phyloP scores from a whole-genome alignment of 1,140 invertebrate species.

The Vanessa tameamea region DNA sequence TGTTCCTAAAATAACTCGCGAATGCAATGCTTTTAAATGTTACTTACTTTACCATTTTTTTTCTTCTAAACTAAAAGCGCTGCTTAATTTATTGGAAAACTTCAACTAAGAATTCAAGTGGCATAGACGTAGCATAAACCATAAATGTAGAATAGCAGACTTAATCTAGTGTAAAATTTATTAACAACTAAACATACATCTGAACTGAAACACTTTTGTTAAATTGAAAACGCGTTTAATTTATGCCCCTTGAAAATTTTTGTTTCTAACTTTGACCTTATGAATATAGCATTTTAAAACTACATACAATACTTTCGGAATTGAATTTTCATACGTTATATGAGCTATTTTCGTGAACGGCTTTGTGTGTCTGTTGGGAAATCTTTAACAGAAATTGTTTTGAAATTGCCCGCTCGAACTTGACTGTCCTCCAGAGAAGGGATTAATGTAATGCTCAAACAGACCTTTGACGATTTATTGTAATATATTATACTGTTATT shows the following conservation, averaged over 20 bases:
- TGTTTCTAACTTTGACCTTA: neutral
- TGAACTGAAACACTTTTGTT: no score
- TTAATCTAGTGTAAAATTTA: no score
- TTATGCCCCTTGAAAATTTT: neutral
- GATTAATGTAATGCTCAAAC: conserved; percentile 39
- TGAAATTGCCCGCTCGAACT: conserved; percentile 61
- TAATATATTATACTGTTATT: conserved; percentile 9
- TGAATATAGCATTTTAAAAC: neutral
- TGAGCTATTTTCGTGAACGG: conserved; percentile 44
- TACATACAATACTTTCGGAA: conserved; percentile 26
- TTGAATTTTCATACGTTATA: conserved; percentile 42
- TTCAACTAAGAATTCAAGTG: no score
- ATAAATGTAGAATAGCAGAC: no score
- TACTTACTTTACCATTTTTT: no score
- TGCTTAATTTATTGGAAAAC: no score
- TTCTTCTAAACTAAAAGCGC: no score
- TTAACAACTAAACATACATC: no score
- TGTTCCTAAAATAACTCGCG: no score
- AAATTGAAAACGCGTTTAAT: no score
- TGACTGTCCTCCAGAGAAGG: conserved; percentile 43
- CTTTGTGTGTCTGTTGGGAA: conserved; percentile 52
- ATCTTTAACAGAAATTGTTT: conserved; percentile 65
- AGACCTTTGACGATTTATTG: conserved; percentile 32
- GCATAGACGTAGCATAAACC: no score
- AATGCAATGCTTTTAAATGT: no score